Percentiles rank a stretch among this genome's conserved stretches.
These are phyloP conservation scores for Odontamblyopus rebecca DNA, from an alignment of 2,797 vertebrate species.

Conservation along the genomic window DNA sequence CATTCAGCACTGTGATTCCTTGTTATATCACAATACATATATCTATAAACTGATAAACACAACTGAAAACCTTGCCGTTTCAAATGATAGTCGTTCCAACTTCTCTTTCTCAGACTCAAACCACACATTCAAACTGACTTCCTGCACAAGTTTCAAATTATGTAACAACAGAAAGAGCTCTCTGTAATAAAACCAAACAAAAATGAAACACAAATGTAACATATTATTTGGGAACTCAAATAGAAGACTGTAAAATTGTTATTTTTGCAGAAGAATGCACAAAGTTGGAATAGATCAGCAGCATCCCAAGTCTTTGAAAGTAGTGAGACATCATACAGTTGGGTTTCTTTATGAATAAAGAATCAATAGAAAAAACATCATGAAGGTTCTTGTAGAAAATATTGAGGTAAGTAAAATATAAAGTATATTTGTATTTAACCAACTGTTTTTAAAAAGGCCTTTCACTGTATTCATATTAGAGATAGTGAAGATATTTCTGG, in stretches of 20 bases:
- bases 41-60: background rate
- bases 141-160: constrained; percentile 31
- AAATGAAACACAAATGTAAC: constrained; percentile 14
- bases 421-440: no score
- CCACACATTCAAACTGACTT: constrained; percentile 37
- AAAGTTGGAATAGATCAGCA: constrained; percentile 16
- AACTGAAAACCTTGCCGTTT: background rate
- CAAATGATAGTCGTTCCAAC: background rate
- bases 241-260: constrained; percentile 7
- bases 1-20: no score
- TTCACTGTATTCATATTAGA: background rate
- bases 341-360: background rate
- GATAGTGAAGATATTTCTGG: background rate
- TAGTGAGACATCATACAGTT: background rate
- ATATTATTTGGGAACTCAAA: constrained; percentile 21
- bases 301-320: background rate
- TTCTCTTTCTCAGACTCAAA: constrained; percentile 27
- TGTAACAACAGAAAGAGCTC: constrained; percentile 14
- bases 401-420: no score
- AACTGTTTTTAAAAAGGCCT: background rate
- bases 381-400: no score
- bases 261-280: constrained; percentile 24
- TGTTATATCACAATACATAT: background rate
- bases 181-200: constrained; percentile 1
- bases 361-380: background rate